Percentiles rank a stretch among this genome's conserved stretches.
Conservation (phyloP, 2,113 vertebrate species). For the Rhizomys pruinosus region DNA sequence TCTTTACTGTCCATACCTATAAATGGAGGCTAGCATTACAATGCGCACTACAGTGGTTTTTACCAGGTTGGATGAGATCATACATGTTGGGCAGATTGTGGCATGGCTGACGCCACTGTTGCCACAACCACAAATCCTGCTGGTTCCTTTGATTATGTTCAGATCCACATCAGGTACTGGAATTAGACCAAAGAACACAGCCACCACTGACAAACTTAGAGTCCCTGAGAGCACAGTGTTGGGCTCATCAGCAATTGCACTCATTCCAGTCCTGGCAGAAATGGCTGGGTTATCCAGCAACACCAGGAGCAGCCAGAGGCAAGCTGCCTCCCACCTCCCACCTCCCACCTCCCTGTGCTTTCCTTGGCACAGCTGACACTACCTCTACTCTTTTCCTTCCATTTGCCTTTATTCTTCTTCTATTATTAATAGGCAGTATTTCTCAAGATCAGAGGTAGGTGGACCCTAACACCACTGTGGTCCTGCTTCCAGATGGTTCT, state of each 20-base stretch:
- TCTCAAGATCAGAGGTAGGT: neutral
- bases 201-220: neutral
- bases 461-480: neutral
- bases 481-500: neutral
- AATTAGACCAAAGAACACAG: neutral
- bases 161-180: neutral
- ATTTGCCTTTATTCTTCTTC: neutral
- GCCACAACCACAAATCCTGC: fast-evolving
- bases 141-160: neutral
- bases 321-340: neutral
- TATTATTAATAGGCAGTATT: neutral
- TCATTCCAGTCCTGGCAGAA: neutral
- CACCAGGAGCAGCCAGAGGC: neutral
- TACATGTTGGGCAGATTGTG: neutral
- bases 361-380: neutral
- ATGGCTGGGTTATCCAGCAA: neutral
- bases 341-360: fast-evolving
- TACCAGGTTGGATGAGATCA: neutral
- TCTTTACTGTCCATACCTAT: neutral
- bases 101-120: neutral
- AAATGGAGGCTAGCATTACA: neutral
- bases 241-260: neutral
- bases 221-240: too few species aligned
- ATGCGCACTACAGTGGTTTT: neutral
- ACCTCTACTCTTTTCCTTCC: neutral